phyloP scores from a whole-genome alignment of 2,888 invertebrate genomes.

The Parnassius smintheus region DNA sequence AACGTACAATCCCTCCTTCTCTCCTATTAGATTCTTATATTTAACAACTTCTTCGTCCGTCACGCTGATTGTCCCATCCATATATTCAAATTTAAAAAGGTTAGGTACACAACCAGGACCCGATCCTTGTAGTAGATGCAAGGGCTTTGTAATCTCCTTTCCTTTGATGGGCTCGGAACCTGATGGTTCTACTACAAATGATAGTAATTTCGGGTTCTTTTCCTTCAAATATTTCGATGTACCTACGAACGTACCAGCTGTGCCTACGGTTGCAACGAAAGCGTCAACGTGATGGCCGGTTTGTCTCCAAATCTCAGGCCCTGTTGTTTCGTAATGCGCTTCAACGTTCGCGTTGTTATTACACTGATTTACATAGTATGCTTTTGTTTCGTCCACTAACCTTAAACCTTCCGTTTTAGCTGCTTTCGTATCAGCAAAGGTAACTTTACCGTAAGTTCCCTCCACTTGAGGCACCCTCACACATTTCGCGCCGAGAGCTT shows the following conservation, averaged over 20 bases:
- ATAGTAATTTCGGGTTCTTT: constrained; percentile 52
- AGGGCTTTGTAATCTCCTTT: constrained; percentile 61
- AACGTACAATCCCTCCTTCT: constrained; percentile 68
- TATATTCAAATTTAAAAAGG: constrained; percentile 60
- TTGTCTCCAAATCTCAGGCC: constrained; percentile 74
- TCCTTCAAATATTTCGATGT: constrained; percentile 67
- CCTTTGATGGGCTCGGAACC: constrained; percentile 70
- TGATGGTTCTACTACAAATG: constrained; percentile 66
- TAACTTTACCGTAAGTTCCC: constrained; percentile 70
- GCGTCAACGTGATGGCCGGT: constrained; percentile 68
- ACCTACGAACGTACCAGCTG: constrained; percentile 68
- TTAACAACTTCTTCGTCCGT: constrained; percentile 63
- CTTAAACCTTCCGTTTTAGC: constrained; percentile 60
- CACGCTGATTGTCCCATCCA: constrained; percentile 65
- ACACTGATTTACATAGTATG: constrained; percentile 70
- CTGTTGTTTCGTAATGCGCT: constrained; percentile 67
- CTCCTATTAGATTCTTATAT: constrained; percentile 60
- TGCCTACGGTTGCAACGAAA: constrained; percentile 68
- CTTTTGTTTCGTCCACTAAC: constrained; percentile 55
- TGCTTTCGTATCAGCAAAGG: constrained; percentile 60
- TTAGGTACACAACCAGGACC: constrained; percentile 69
- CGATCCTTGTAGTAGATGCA: constrained; percentile 71
- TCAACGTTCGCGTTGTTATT: constrained; percentile 56
- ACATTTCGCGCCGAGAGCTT: constrained; percentile 70
- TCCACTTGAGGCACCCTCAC: constrained; percentile 69